Evolutionary conservation across 2,113 vertebrate species (phyloP).

Genomic region (Callocephalon fimbriatum): DNA sequence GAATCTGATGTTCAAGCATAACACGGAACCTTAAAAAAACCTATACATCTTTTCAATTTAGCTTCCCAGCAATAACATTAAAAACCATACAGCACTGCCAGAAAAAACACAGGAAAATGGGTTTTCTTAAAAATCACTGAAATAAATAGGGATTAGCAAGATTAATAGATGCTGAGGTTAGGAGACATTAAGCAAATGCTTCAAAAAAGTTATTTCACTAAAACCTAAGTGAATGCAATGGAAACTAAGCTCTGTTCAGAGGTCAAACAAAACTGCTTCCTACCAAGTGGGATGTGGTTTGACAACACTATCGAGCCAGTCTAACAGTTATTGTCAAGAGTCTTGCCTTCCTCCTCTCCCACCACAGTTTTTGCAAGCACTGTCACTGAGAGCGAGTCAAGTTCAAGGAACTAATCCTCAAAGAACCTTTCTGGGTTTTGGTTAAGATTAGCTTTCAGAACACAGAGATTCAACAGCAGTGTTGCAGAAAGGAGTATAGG

Average conservation of each 20-base stretch:
- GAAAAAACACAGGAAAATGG: not conserved
- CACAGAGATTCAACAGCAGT: not conserved
- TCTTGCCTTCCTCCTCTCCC: not conserved
- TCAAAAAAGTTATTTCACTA: not conserved
- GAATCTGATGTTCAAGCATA: not conserved
- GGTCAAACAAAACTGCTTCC: not conserved
- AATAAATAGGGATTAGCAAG: not conserved
- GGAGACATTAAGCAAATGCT: not conserved
- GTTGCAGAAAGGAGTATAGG: rapidly evolving
- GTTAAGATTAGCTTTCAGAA: not conserved
- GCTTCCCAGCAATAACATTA: not conserved
- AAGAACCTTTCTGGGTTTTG: not conserved
- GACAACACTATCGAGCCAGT: not conserved
- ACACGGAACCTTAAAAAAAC: not conserved
- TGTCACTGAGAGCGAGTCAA: not conserved
- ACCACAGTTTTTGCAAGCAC: not conserved
- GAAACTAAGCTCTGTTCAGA: not conserved
- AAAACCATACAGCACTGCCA: not conserved
- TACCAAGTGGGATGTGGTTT: not conserved
- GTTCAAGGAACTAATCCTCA: not conserved
- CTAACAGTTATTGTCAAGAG: not conserved
- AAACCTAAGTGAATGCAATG: not conserved
- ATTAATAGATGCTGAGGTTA: not conserved
- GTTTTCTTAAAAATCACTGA: not conserved
- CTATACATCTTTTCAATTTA: not conserved